Percentiles rank a stretch among this genome's conserved stretches.
Evolutionary conservation across 2,797 vertebrate genomes (phyloP).

Genomic region (Furcifer pardalis): DNA sequence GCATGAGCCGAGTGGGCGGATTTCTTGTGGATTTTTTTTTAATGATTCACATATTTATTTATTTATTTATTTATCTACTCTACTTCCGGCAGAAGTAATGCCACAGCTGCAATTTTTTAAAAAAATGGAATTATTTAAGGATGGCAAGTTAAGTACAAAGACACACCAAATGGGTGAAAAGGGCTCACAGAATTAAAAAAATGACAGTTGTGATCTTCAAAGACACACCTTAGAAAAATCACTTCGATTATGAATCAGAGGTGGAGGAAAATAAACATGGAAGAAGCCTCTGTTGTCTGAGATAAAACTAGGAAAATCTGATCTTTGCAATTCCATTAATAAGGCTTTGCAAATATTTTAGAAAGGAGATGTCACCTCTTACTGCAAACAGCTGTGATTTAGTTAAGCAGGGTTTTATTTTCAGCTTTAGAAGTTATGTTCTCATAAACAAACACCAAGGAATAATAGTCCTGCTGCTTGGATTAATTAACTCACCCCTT

Average conservation of each 20-base stretch:
- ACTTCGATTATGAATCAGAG: slow-evolving; percentile 1
- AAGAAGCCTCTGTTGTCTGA: background rate
- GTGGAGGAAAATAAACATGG: background rate
- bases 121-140: background rate
- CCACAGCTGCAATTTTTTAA: slow-evolving; percentile 23
- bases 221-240: background rate
- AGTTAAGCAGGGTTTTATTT: too few relatives aligned
- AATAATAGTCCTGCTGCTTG: background rate
- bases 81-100: slow-evolving; percentile 49
- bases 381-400: background rate
- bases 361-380: background rate
- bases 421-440: background rate
- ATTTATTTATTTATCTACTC: slow-evolving; percentile 13
- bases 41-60: slow-evolving; percentile 65
- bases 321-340: slow-evolving; percentile 61
- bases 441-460: background rate
- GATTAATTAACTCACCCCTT: background rate
- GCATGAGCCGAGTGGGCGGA: slow-evolving; percentile 42
- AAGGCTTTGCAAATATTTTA: slow-evolving; percentile 4
- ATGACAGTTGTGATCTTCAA: background rate
- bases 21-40: slow-evolving; percentile 45
- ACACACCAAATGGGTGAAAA: background rate
- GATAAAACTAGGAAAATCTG: slow-evolving; percentile 55
- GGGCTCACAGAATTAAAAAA: background rate
- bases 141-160: background rate